Conservation (phyloP, 1,140 invertebrate species). For the Macrosteles quadrilineatus region DNA sequence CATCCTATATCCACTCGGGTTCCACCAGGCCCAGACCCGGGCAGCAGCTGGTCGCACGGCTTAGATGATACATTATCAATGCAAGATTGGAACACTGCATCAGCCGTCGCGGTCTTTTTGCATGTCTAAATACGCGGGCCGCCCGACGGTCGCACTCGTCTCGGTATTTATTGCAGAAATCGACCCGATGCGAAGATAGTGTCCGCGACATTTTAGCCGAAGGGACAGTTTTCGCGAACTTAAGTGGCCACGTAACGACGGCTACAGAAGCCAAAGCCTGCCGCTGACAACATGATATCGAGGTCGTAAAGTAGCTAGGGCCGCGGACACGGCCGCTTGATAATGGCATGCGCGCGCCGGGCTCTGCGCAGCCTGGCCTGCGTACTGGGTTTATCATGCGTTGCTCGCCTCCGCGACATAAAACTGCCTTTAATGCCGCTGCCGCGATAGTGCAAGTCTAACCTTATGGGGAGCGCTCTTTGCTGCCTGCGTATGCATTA, state of each 20-base stretch:
- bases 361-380: neutral
- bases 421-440: constrained; percentile 5
- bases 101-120: neutral
- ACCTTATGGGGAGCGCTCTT: no score
- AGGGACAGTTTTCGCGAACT: constrained; percentile 13
- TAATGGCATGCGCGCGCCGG: constrained; percentile 2
- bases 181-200: constrained; percentile 4
- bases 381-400: constrained; percentile 1
- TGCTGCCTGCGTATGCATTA: no score
- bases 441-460: neutral
- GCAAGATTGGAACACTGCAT: constrained; percentile 8
- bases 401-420: neutral
- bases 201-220: constrained; percentile 10
- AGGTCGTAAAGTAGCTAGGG: neutral
- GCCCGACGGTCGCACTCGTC: constrained; percentile 1
- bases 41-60: no score
- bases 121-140: constrained; percentile 10
- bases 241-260: constrained; percentile 7
- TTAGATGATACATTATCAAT: constrained; percentile 9
- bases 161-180: constrained; percentile 10
- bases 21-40: no score
- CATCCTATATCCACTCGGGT: no score
- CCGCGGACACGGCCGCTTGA: neutral
- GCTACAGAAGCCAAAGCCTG: neutral
- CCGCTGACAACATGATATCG: constrained; percentile 11